phyloP scores from a whole-genome alignment of 2,888 invertebrate species.

The Trichogramma dendrolimi region DNA sequence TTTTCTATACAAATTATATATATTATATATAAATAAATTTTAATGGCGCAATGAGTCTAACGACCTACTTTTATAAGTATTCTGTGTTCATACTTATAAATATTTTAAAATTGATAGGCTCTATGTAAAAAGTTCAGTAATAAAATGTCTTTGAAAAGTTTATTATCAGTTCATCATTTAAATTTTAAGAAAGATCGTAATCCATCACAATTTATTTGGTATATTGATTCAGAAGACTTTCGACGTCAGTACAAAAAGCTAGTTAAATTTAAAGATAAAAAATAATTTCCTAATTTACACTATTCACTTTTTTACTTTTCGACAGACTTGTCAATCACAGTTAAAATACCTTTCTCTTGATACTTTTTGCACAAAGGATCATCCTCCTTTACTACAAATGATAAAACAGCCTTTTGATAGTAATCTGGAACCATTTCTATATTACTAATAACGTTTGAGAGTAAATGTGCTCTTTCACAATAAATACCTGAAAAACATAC shows the following conservation, averaged over 20 bases:
- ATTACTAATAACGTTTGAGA: slow-evolving; percentile 86
- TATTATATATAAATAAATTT: background rate
- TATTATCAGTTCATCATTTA: slow-evolving; percentile 11
- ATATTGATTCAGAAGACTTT: slow-evolving; percentile 24
- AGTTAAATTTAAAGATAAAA: slow-evolving; percentile 24
- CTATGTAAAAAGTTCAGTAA: slow-evolving; percentile 25
- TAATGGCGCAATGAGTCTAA: too few species aligned
- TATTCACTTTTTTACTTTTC: slow-evolving; percentile 21
- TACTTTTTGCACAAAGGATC: slow-evolving; percentile 68
- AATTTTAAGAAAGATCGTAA: slow-evolving; percentile 19
- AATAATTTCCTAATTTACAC: slow-evolving; percentile 26
- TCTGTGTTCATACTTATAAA: background rate
- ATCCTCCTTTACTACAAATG: slow-evolving; percentile 75
- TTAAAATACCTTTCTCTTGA: slow-evolving; percentile 57
- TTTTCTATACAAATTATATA: background rate
- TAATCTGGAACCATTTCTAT: slow-evolving; percentile 77
- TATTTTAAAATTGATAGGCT: slow-evolving; percentile 23
- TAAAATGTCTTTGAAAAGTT: slow-evolving; percentile 23
- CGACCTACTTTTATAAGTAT: too few species aligned
- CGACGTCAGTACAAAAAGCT: slow-evolving; percentile 27
- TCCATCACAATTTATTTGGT: slow-evolving; percentile 30
- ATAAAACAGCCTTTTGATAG: slow-evolving; percentile 77
- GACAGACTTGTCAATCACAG: slow-evolving; percentile 21
- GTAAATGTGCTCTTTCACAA: slow-evolving; percentile 80
- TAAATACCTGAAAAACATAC: slow-evolving; percentile 60